Evolutionary conservation across 2,113 vertebrate genomes (phyloP).

Genomic region (Spheniscus mendiculus): DNA sequence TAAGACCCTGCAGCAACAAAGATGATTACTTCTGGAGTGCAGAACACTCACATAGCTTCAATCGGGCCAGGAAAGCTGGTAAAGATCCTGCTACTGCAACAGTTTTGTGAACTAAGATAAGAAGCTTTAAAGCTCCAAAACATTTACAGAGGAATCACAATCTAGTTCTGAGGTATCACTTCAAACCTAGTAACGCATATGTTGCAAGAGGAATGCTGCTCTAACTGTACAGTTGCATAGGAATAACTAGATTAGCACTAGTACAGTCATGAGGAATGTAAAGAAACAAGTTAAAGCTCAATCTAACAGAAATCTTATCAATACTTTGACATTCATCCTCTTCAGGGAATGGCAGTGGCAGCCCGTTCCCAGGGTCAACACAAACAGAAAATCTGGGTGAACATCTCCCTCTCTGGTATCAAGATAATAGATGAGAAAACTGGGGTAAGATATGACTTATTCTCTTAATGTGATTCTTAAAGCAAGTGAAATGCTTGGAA

Average conservation of each 20-base stretch:
- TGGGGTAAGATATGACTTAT: constrained; percentile 81
- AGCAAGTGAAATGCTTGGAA: neutral
- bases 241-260: neutral
- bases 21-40: neutral
- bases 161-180: neutral
- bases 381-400: constrained; percentile 94
- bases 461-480: neutral
- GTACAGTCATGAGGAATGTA: neutral
- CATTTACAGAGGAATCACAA: neutral
- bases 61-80: neutral
- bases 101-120: neutral
- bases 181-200: neutral
- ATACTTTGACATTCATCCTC: neutral
- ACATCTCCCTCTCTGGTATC: constrained; percentile 92
- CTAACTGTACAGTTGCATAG: neutral
- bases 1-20: neutral
- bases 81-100: neutral
- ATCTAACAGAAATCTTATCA: neutral
- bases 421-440: constrained; percentile 95
- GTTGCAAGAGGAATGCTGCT: neutral
- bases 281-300: neutral
- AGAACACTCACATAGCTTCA: neutral
- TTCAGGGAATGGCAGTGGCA: constrained; percentile 92
- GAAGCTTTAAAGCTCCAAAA: neutral
- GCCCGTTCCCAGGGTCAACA: constrained; percentile 96